phyloP scores from a whole-genome alignment of 2,113 vertebrate genomes.

The Alosa alosa region DNA sequence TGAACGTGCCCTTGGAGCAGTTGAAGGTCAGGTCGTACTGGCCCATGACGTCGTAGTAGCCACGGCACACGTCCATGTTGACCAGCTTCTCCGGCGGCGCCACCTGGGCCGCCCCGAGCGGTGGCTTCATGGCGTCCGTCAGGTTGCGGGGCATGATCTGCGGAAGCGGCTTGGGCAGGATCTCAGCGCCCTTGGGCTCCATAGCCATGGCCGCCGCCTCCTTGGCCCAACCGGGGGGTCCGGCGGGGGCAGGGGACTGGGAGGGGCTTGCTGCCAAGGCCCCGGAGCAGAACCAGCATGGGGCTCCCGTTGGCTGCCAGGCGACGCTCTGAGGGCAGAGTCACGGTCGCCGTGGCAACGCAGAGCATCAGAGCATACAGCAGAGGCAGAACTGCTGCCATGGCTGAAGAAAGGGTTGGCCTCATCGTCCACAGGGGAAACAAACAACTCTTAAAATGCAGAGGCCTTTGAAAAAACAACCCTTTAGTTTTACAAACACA shows the following conservation, averaged over 20 bases:
- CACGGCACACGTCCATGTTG: conserved; percentile 81
- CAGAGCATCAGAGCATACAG: conserved; percentile 54
- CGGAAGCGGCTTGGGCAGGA: conserved; percentile 69
- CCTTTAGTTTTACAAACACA: background rate
- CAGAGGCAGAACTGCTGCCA: conserved; percentile 49
- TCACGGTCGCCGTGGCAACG: conserved; percentile 58
- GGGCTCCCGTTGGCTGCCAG: conserved; percentile 44
- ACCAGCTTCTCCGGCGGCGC: conserved; percentile 73
- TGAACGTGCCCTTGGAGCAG: conserved; percentile 84
- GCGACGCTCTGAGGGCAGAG: conserved; percentile 49
- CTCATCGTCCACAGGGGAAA: conserved; percentile 37
- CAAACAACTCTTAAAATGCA: background rate
- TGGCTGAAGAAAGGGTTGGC: conserved; percentile 34
- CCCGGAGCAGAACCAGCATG: conserved; percentile 65
- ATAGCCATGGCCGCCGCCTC: conserved; percentile 46
- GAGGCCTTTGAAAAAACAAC: background rate
- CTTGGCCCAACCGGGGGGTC: conserved; percentile 52
- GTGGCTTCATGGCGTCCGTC: conserved; percentile 73
- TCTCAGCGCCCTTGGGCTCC: conserved; percentile 51
- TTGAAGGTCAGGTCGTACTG: conserved; percentile 88
- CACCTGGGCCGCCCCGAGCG: conserved; percentile 70
- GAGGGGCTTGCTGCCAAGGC: conserved; percentile 47
- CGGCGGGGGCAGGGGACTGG: conserved; percentile 30
- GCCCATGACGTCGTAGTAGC: conserved; percentile 90
- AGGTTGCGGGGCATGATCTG: conserved; percentile 73